phyloP scores from a whole-genome alignment of 2,113 vertebrate genomes.

The Colinus virginianus region DNA sequence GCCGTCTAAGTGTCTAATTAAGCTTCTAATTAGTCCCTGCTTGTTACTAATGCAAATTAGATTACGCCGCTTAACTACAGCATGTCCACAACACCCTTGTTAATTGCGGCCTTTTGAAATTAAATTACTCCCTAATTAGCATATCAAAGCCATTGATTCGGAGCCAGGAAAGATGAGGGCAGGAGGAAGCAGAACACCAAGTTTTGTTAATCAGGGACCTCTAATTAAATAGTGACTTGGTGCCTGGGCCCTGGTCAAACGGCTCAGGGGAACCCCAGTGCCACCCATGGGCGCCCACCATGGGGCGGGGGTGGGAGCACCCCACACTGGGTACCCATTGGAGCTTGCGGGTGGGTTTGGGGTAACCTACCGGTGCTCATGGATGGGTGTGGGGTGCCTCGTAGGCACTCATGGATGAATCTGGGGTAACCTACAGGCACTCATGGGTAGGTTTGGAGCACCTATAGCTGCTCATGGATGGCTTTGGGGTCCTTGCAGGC shows the following conservation, averaged over 20 bases:
- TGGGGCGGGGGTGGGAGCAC: not conserved
- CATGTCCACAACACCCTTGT: conserved; percentile 99
- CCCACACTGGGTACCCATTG: not conserved
- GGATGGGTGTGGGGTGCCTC: no score
- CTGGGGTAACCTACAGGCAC: no score
- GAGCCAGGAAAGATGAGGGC: conserved; percentile 87
- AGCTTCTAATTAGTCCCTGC: conserved; percentile 99
- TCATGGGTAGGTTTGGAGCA: no score
- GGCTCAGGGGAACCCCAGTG: not conserved
- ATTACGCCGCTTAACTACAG: conserved; percentile 99
- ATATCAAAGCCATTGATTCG: conserved; percentile 99
- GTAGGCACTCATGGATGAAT: no score
- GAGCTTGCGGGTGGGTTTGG: not conserved
- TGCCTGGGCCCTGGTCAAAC: conserved; percentile 59
- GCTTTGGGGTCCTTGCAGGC: no score
- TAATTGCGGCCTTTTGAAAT: conserved; percentile 99
- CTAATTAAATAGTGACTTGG: conserved; percentile 97
- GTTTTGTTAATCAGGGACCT: conserved; percentile 98
- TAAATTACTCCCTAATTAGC: conserved; percentile 99
- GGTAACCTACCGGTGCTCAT: no score
- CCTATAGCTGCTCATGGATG: no score
- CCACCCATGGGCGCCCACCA: not conserved
- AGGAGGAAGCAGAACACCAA: conserved; percentile 96
- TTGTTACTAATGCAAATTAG: conserved; percentile 99
- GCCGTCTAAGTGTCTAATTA: conserved; percentile 99